Conservation (phyloP, 30 jellyfish, hydroid and myxozoan species). For the Cassiopea andromeda region DNA sequence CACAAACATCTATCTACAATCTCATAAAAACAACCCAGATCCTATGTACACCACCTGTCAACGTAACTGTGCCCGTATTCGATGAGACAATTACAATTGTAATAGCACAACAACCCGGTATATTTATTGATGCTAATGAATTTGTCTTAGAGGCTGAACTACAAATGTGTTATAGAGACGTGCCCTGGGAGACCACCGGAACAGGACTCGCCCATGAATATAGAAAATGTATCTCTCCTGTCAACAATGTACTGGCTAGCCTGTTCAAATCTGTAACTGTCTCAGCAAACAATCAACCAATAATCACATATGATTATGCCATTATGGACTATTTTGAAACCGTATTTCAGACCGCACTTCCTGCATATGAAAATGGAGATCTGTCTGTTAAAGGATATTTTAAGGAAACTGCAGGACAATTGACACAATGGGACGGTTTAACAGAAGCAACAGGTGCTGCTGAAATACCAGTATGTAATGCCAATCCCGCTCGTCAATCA, state of each 20-base stretch:
- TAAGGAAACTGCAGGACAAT: neutral
- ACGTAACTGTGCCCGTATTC: neutral
- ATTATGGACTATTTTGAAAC: no score
- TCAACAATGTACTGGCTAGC: neutral
- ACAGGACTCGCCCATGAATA: neutral
- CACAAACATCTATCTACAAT: neutral
- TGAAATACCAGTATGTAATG: neutral
- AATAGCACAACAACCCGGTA: neutral
- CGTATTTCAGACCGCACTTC: neutral
- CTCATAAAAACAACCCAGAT: neutral
- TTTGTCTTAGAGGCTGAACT: neutral
- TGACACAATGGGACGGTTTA: constrained; percentile 1
- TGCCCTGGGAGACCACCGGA: neutral
- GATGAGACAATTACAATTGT: neutral
- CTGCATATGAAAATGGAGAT: neutral
- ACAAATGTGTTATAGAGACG: neutral
- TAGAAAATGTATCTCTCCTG: neutral
- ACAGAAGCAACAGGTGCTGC: neutral
- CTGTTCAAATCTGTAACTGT: neutral
- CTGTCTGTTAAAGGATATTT: neutral
- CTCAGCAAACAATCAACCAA: neutral
- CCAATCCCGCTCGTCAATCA: neutral
- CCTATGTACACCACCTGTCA: neutral
- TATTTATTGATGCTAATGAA: neutral
- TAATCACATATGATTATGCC: neutral